These are phyloP conservation scores for human (Homo sapiens) DNA, from an alignment of 2,113 vertebrate species.

Conservation along the genomic window GRCh38 chr3:191169501-191170000, in stretches of 20 bases:
- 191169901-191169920: constrained; percentile 82
- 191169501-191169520: neutral
- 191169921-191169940: constrained; percentile 84
- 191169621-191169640: neutral
- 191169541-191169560: neutral
- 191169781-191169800: constrained; percentile 76
- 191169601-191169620: neutral
- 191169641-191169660: constrained; percentile 27
- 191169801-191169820: constrained; percentile 80
- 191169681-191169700: neutral
- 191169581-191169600: constrained; percentile 1
- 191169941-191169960: constrained; percentile 81
- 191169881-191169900: constrained; percentile 76
- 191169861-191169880: constrained; percentile 61
- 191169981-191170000: constrained; percentile 80
- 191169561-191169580: neutral
- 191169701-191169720: neutral
- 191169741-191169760: constrained; percentile 62
- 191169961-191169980: constrained; percentile 81
- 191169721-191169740: constrained; percentile 62
- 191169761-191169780: constrained; percentile 4
- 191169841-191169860: constrained; percentile 74
- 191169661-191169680: constrained; percentile 31
- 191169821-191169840: constrained; percentile 82
- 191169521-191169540: neutral